A percentile compares a stretch with the other conserved stretches of the same genome.
phyloP scores from a whole-genome alignment of 2,888 invertebrate species.

The Listrodromus nycthemerus region DNA sequence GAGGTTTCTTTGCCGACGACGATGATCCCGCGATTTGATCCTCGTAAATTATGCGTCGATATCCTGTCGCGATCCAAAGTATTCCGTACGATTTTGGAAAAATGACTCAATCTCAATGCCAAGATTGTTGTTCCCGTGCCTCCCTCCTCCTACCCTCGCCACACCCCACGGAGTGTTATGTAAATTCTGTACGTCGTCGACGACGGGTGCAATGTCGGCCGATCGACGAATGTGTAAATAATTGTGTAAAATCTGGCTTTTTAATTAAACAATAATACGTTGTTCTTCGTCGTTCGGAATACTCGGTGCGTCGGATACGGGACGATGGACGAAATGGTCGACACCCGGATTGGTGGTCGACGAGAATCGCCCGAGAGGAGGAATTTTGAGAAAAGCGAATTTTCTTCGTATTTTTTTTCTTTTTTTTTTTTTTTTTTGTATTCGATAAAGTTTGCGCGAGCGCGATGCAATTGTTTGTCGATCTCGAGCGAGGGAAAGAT shows the following conservation, averaged over 20 bases:
- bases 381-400: background rate
- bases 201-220: slow-evolving; percentile 45
- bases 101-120: slow-evolving; percentile 54
- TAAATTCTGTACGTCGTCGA: slow-evolving; percentile 73
- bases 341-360: background rate
- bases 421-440: slow-evolving; percentile 10
- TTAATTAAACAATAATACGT: slow-evolving; percentile 62
- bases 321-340: background rate
- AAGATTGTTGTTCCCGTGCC: slow-evolving; percentile 31
- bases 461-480: background rate
- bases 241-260: slow-evolving; percentile 79
- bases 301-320: slow-evolving; percentile 15
- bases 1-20: background rate
- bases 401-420: background rate
- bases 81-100: slow-evolving; percentile 36
- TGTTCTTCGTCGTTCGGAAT: slow-evolving; percentile 60
- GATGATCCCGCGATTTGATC: background rate
- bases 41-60: background rate
- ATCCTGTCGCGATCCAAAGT: background rate
- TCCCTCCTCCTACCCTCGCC: background rate
- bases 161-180: slow-evolving; percentile 68
- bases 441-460: slow-evolving; percentile 4
- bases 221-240: slow-evolving; percentile 75
- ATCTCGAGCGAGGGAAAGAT: slow-evolving; percentile 9
- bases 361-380: background rate